Percentiles rank a stretch among this genome's conserved stretches.
These are phyloP conservation scores for Onychomys leucogaster DNA, from an alignment of 2,797 vertebrate genomes.

Conservation along the genomic window DNA sequence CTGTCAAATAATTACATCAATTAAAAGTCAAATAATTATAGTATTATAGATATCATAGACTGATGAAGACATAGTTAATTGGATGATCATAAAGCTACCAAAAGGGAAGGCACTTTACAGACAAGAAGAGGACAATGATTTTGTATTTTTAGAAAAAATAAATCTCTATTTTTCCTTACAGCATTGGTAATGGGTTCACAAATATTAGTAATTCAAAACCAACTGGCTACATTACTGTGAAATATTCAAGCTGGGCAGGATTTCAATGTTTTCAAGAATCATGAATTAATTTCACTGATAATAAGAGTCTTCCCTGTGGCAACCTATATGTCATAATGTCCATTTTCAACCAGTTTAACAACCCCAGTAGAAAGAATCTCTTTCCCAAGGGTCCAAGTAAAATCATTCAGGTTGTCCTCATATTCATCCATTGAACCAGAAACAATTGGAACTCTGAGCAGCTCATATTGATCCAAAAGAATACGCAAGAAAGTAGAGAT, in stretches of 20 bases:
- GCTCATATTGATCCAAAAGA: background rate
- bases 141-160: background rate
- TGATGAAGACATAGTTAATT: background rate
- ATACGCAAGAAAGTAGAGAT: background rate
- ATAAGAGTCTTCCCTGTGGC: rapidly evolving
- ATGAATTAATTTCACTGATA: background rate
- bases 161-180: background rate
- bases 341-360: background rate
- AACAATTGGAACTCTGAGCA: background rate
- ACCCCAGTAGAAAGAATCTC: background rate
- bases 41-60: background rate
- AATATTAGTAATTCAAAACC: background rate
- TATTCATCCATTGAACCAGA: background rate
- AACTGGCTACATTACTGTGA: background rate
- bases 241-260: background rate
- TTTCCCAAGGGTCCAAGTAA: background rate
- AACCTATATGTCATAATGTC: background rate
- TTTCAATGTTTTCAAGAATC: background rate
- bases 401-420: background rate
- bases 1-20: background rate
- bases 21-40: background rate
- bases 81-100: background rate
- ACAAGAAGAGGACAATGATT: background rate
- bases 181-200: background rate
- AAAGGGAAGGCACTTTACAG: background rate